Conservation (phyloP, 2,113 vertebrate species). For the Alectura lathami region DNA sequence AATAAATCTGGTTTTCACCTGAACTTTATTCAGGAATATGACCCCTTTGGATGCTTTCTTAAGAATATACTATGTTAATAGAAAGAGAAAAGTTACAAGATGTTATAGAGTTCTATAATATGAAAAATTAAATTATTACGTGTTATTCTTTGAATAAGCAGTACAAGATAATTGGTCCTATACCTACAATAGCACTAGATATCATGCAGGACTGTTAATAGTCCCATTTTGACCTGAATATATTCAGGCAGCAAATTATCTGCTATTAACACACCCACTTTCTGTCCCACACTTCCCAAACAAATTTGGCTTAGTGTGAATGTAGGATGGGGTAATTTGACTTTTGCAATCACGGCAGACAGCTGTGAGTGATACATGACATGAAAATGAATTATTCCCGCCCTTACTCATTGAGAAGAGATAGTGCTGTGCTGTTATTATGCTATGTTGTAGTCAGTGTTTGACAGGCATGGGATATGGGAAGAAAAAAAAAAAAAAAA, state of each 20-base stretch:
- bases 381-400: slow-evolving; percentile 44
- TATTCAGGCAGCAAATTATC: slow-evolving; percentile 49
- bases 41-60: background rate
- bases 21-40: background rate
- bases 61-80: background rate
- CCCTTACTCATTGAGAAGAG: background rate
- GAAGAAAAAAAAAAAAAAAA: background rate
- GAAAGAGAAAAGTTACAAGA: background rate
- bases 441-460: background rate
- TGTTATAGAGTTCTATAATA: background rate
- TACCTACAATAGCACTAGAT: background rate
- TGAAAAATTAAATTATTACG: background rate
- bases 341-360: slow-evolving; percentile 51
- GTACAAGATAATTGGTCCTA: background rate
- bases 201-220: background rate
- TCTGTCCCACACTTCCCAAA: slow-evolving; percentile 18
- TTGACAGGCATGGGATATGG: background rate
- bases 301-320: slow-evolving; percentile 46
- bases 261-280: slow-evolving; percentile 49
- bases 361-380: slow-evolving; percentile 49
- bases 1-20: background rate
- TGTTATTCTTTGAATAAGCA: background rate
- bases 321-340: slow-evolving; percentile 48
- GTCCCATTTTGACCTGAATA: slow-evolving; percentile 37
- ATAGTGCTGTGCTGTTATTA: background rate